Evolutionary conservation across 2,113 vertebrate genomes (phyloP).

Genomic region (Gymnocephalus cernua): DNA sequence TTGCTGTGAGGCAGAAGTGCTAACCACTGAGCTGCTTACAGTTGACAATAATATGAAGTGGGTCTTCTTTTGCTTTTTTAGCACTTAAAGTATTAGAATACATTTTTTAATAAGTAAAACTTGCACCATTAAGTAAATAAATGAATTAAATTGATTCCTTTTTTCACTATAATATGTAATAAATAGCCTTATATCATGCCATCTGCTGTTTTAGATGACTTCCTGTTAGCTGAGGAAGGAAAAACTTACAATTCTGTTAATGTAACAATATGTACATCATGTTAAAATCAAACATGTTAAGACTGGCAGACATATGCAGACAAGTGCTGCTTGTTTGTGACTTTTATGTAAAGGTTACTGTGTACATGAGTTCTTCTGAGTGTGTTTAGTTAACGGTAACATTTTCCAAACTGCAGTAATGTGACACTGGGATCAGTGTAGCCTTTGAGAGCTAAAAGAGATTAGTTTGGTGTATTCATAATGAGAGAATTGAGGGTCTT

Average conservation of each 20-base stretch:
- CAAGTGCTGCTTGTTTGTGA: background rate
- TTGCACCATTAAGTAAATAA: background rate
- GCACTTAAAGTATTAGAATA: background rate
- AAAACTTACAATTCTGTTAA: background rate
- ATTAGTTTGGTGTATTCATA: slow-evolving; percentile 6
- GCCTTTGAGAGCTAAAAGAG: background rate
- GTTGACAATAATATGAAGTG: background rate
- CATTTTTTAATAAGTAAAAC: slow-evolving; percentile 10
- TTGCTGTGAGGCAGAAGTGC: too few relatives aligned
- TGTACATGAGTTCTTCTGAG: background rate
- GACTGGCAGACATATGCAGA: background rate
- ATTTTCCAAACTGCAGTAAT: background rate
- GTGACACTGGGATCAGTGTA: background rate
- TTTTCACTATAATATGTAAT: background rate
- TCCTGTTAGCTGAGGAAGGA: background rate
- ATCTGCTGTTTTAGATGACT: background rate
- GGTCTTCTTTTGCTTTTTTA: background rate
- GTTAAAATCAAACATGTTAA: slow-evolving; percentile 11
- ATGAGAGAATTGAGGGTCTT: slow-evolving; percentile 5
- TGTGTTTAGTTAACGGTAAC: background rate
- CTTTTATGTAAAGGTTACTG: background rate
- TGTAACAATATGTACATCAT: background rate
- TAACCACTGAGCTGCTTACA: too few relatives aligned
- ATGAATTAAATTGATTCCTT: background rate
- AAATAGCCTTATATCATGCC: background rate